Evolutionary conservation across 2,113 vertebrate genomes (phyloP).

Genomic region (Polyodon spathula): DNA sequence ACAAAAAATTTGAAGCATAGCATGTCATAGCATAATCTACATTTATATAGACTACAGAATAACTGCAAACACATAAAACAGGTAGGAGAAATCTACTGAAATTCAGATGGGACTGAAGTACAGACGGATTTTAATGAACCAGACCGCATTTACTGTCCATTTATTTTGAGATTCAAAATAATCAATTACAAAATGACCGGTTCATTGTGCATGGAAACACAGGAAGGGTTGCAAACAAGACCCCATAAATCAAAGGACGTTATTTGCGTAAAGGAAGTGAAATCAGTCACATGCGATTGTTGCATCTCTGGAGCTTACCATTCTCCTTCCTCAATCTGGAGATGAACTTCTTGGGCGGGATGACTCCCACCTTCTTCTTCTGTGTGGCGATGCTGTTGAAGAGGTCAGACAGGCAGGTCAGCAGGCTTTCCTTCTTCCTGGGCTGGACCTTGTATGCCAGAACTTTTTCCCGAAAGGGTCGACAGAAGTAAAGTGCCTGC

Average conservation of each 20-base stretch:
- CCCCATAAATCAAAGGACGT: too few relatives aligned
- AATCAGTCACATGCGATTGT: too few relatives aligned
- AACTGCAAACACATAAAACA: too few relatives aligned
- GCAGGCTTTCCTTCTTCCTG: constrained; percentile 77
- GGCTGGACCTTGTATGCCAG: constrained; percentile 85
- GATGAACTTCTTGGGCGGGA: constrained; percentile 88
- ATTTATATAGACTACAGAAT: too few relatives aligned
- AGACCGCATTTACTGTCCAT: neutral
- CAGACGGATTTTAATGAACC: neutral
- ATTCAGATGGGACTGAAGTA: too few relatives aligned
- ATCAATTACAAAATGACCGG: too few relatives aligned
- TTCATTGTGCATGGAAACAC: too few relatives aligned
- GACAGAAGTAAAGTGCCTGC: constrained; percentile 87
- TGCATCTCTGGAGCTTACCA: constrained; percentile 57
- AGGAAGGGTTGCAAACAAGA: too few relatives aligned
- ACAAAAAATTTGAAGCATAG: too few relatives aligned
- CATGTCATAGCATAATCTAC: too few relatives aligned
- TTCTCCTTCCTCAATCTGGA: constrained; percentile 83
- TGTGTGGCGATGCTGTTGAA: constrained; percentile 89
- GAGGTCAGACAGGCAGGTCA: constrained; percentile 81
- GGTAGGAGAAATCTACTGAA: too few relatives aligned
- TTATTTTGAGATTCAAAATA: neutral
- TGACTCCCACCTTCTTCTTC: constrained; percentile 90
- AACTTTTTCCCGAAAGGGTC: constrained; percentile 86
- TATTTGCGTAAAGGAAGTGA: too few relatives aligned